phyloP scores from a whole-genome alignment of 2,113 vertebrate species.

The Nesogale talazaci region DNA sequence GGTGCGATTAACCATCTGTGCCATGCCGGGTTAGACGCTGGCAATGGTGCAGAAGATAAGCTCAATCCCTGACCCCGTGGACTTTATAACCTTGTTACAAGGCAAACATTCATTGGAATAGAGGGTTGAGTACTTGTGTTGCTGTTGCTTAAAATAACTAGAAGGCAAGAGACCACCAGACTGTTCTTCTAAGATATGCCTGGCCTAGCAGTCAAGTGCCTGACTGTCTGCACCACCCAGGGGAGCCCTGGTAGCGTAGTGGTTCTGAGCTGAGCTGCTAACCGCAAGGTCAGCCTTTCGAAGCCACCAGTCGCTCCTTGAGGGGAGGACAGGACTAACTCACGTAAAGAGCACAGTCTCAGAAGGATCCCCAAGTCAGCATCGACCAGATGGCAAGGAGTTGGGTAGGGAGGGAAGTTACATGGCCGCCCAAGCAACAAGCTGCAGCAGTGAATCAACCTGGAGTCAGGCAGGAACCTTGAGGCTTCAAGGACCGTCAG shows the following conservation, averaged over 20 bases:
- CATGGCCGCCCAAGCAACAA: fast-evolving
- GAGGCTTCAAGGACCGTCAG: not conserved
- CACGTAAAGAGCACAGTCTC: too few relatives aligned
- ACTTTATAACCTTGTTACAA: not conserved
- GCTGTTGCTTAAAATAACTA: not conserved
- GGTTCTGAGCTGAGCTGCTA: too few relatives aligned
- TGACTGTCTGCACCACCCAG: not conserved
- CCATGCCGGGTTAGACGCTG: not conserved
- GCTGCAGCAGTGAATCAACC: not conserved
- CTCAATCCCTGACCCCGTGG: not conserved
- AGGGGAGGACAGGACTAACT: too few relatives aligned
- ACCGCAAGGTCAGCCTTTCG: too few relatives aligned
- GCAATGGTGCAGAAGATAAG: not conserved
- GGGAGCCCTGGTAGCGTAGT: not conserved
- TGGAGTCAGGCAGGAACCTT: not conserved
- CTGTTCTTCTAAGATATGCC: not conserved
- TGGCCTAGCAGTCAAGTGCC: not conserved
- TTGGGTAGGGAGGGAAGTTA: not conserved
- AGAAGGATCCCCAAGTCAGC: too few relatives aligned
- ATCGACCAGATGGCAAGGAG: too few relatives aligned
- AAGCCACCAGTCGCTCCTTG: too few relatives aligned
- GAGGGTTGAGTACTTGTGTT: not conserved
- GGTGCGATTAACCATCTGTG: too few relatives aligned
- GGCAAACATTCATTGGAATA: not conserved
- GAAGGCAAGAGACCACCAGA: not conserved